These are phyloP conservation scores for Phasianus colchicus DNA, from an alignment of 2,113 vertebrate genomes.

Conservation along the genomic window DNA sequence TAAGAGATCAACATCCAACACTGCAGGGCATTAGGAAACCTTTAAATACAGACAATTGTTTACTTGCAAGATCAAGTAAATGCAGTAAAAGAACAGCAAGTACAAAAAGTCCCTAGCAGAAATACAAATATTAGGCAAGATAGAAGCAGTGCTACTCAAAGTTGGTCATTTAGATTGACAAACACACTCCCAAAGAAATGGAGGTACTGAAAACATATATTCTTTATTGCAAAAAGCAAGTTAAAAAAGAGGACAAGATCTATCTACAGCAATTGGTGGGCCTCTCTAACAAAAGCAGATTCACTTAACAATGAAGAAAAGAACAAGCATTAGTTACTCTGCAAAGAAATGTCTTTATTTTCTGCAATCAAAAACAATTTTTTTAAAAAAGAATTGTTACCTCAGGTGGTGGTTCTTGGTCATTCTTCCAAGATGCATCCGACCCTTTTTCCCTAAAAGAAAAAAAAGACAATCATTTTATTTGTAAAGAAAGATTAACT, in stretches of 20 bases:
- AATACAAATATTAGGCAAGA: neutral
- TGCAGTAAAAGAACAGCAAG: neutral
- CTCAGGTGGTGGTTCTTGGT: conserved; percentile 93
- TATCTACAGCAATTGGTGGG: neutral
- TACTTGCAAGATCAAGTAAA: neutral
- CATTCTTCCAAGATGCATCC: conserved; percentile 97
- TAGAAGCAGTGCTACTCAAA: neutral
- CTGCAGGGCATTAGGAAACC: neutral
- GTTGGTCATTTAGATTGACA: neutral
- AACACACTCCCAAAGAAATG: neutral
- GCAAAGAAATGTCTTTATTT: neutral
- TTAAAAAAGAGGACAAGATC: neutral
- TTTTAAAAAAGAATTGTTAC: conserved; percentile 62
- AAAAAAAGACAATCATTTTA: neutral
- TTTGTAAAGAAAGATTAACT: neutral
- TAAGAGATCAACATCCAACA: neutral
- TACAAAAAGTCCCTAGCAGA: neutral
- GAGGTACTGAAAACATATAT: neutral
- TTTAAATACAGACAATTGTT: neutral
- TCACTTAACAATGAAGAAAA: neutral
- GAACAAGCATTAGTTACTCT: neutral
- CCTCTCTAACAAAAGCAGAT: neutral
- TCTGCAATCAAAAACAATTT: neutral
- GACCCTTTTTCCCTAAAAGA: conserved; percentile 87
- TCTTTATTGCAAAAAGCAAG: neutral